phyloP scores from a whole-genome alignment of 2,113 vertebrate genomes.

The Corvus hawaiiensis region DNA sequence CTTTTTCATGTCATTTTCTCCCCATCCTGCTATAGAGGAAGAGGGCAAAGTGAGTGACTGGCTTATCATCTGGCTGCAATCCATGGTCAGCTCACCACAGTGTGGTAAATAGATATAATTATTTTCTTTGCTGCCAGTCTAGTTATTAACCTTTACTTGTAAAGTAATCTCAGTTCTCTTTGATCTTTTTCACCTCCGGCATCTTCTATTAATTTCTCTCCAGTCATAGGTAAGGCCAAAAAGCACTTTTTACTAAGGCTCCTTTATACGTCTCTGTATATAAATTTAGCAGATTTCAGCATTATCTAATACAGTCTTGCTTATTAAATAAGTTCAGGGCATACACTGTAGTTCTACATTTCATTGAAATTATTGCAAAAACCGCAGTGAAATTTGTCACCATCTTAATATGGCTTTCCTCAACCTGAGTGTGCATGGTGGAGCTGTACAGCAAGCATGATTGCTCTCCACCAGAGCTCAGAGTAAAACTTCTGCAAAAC shows the following conservation, averaged over 20 bases:
- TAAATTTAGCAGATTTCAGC: background rate
- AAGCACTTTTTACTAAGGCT: background rate
- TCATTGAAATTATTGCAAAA: background rate
- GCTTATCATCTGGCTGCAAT: background rate
- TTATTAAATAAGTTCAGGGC: background rate
- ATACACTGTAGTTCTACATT: background rate
- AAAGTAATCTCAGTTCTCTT: background rate
- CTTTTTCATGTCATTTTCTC: background rate
- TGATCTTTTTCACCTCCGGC: background rate
- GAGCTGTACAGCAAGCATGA: background rate
- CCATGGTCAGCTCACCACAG: background rate
- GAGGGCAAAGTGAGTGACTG: background rate
- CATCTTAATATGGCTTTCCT: background rate
- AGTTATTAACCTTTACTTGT: background rate
- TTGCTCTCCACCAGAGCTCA: background rate
- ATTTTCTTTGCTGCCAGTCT: background rate
- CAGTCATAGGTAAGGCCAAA: background rate
- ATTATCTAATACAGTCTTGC: background rate
- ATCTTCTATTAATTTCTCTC: background rate
- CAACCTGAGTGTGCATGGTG: accelerated
- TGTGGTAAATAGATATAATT: background rate
- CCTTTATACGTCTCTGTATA: background rate
- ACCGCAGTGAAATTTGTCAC: background rate
- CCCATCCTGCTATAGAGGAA: background rate
- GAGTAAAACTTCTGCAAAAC: background rate